Evolutionary conservation across 2,113 vertebrate genomes (phyloP), one percentile per base, ranked within the genome.

Genomic region (Callipepla californica): DNA sequence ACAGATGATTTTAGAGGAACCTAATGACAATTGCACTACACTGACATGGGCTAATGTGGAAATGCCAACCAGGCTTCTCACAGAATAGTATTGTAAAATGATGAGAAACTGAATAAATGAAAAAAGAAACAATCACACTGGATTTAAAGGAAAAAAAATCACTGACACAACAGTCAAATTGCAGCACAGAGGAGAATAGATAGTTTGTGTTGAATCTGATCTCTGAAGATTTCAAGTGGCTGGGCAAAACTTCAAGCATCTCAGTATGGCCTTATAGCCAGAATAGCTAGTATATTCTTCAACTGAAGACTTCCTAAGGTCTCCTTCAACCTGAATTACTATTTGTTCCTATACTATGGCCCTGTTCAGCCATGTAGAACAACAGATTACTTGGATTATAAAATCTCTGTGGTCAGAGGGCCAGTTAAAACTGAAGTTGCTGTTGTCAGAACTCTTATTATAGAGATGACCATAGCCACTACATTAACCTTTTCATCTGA

Each of bases 31-130:
- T 40, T 12, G 11, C 40, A 40, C 40, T 13, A 40, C 40, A 4
- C 42, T 59, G 20, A 26, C 9, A 57, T 4, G 53, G 19, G 22
- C 4, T 18, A 45, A 1, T 40, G 47, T 51, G 20, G 22, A 62
- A 7, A 40, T 28, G 34, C 1, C 34, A 79, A 17, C 15, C 48
- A 89, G 19, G 30, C 13, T 74, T 34, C 59, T 82, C 38, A 26
- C 7, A 5, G n/a, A n/a, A 59, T 5, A 0, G 0, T 12, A 6
- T 44, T 7, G 7, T 30, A 7, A 20, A 79, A 38, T 7, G 11
- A 11, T 68, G 13, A 55, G 16, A 65, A 65, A 38, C 1, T 51
- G 22, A 8, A 10, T 34, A 8, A 74, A 8, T 58, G 32, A 59
- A 86, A 55, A 13, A 57, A 20, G 11, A 65, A 7, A 45, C 3